Base-by-base conservation (phyloP, 1,140 invertebrate genomes). In the Aphidius ervi region DNA sequence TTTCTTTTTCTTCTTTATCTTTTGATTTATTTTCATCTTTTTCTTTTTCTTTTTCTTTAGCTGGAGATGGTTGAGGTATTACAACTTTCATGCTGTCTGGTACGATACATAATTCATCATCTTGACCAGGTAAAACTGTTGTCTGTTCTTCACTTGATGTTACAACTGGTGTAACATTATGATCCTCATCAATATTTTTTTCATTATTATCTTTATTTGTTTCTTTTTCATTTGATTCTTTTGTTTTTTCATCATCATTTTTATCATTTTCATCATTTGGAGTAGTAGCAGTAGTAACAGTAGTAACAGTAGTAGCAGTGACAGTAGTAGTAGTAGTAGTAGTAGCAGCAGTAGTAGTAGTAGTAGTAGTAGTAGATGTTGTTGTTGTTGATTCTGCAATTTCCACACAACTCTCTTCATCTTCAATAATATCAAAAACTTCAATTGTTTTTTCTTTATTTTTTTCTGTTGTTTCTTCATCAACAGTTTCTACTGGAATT, bases 91-190 rank as follows among this genome's bases (percentile, higher is more conserved):
- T 79, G 43, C 68, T 76, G 47, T 79, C 77, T 20, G 77, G 77
- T 40, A 79, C 77, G 31, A 80, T 80, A 54, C 78, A 79, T 2
- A 80, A 62, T 40, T 79, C 77, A 46, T 79, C 74, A 56, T 81
- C 77, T 61, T 79, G 77, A 7, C 76, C 77, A 10, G 77, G 76
- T 37, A 77, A 67, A 23, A 80, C 68, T 23, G 65, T 55, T 9
- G 72, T 65, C 10, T 72, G 67, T 6, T 71, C 69, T 20, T 73
- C 71, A 0, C 65, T 65, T 52, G 23, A 31, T 31, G 23, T 31
- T 31, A 31, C 23, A 31, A 31, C 23, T 31, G 23, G 4, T 31
- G 23, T 31, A 31, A 3, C 23, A 3, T 2, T 31, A 31, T 31
- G 23, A 31, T 31, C 23, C 0, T 65, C 23, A 31, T 65, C 23